A percentile compares a stretch with the other conserved stretches of the same genome.
These are phyloP conservation scores for Hiodon alosoides DNA, from an alignment of 2,113 vertebrate genomes.

Conservation along the genomic window DNA sequence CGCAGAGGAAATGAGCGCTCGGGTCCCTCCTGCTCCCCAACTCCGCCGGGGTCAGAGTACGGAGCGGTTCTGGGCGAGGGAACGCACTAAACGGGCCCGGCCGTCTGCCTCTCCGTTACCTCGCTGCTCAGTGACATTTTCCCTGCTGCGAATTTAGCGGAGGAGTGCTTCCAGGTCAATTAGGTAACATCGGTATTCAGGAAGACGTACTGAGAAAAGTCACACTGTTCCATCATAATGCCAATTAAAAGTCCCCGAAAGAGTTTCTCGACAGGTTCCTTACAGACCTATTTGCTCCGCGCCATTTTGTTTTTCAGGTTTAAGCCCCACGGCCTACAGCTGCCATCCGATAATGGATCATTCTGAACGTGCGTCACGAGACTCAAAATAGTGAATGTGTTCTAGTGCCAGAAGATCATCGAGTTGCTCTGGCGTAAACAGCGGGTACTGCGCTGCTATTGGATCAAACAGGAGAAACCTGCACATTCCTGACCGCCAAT, in stretches of 20 bases:
- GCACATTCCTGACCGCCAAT: constrained; percentile 15
- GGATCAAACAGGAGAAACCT: not conserved
- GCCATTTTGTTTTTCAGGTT: no score
- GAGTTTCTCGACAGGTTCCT: not conserved
- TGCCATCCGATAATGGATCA: no score
- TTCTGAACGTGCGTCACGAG: not conserved
- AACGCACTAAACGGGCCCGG: no score
- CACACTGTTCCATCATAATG: not conserved
- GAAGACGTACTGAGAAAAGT: constrained; percentile 3
- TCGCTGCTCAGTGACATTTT: constrained; percentile 44
- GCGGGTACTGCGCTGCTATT: not conserved
- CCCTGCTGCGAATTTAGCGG: not conserved
- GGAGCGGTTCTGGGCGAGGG: no score
- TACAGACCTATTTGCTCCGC: not conserved
- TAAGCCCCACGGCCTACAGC: not conserved
- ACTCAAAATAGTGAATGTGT: not conserved
- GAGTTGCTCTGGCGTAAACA: constrained; percentile 4
- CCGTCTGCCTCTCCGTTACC: constrained; percentile 33
- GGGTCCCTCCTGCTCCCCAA: no score
- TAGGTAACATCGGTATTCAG: not conserved
- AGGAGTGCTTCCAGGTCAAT: constrained; percentile 4
- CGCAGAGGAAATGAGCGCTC: no score
- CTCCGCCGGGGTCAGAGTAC: no score
- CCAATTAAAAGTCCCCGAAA: not conserved
- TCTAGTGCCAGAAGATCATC: not conserved